These are phyloP conservation scores for Vandiemenella viatica DNA, from an alignment of 2,888 invertebrate species.

Conservation along the genomic window DNA sequence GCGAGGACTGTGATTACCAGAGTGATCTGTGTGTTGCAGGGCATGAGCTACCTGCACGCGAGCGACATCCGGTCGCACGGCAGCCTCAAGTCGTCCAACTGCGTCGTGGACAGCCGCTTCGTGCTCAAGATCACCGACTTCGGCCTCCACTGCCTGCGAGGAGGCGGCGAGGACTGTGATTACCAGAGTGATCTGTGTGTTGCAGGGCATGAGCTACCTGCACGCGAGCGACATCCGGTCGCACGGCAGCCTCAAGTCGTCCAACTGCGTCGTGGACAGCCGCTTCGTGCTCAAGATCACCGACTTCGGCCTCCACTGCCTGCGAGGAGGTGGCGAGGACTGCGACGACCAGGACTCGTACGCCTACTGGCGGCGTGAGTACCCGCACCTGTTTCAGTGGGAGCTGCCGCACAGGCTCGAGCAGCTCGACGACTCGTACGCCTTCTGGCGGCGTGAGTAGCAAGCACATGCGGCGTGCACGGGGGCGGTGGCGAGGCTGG, in stretches of 20 bases:
- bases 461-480: too few species aligned
- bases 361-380: constrained; percentile 72
- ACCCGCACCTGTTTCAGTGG: too few species aligned
- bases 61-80: constrained; percentile 87
- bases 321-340: constrained; percentile 44
- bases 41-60: constrained; percentile 87
- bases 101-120: constrained; percentile 93
- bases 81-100: constrained; percentile 89
- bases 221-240: constrained; percentile 79
- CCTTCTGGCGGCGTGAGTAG: constrained; percentile 71
- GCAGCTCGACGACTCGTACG: constrained; percentile 41
- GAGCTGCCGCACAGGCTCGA: too few species aligned
- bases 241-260: constrained; percentile 90
- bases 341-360: constrained; percentile 39
- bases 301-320: constrained; percentile 81
- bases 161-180: constrained; percentile 32
- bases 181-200: too few species aligned
- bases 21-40: too few species aligned
- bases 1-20: constrained; percentile 31
- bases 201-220: constrained; percentile 84
- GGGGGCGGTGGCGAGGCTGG: too few species aligned
- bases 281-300: constrained; percentile 93
- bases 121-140: constrained; percentile 95
- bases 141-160: constrained; percentile 69
- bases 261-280: constrained; percentile 95